Evolutionary conservation across 2,888 invertebrate species (phyloP).

Genomic region (Phoronis australis): DNA sequence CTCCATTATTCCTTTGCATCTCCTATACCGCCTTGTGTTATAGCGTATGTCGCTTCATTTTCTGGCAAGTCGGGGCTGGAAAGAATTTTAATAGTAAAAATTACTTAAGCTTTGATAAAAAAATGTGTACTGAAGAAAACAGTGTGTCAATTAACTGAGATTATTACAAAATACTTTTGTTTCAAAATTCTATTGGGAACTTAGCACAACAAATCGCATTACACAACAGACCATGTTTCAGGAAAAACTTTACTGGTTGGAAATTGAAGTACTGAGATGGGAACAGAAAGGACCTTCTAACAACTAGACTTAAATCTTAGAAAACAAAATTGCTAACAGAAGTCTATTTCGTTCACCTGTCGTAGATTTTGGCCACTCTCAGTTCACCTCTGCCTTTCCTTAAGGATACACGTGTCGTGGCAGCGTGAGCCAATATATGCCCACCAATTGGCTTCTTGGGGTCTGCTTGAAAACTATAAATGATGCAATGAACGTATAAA

Average conservation of each 20-base stretch:
- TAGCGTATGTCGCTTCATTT: conserved; percentile 71
- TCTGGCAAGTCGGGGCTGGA: conserved; percentile 72
- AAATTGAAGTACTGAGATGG: too few species aligned
- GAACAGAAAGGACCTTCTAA: too few species aligned
- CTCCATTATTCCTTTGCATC: conserved; percentile 69
- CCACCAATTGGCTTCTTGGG: conserved; percentile 77
- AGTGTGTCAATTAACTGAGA: not conserved
- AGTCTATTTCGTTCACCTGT: conserved; percentile 60
- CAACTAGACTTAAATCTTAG: too few species aligned
- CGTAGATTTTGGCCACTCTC: conserved; percentile 73
- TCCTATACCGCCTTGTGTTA: conserved; percentile 65
- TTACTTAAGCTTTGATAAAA: not conserved
- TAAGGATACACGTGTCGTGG: conserved; percentile 69
- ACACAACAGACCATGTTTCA: too few species aligned
- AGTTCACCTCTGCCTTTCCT: conserved; percentile 69
- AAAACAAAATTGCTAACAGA: too few species aligned
- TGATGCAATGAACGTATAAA: too few species aligned
- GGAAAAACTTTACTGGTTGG: too few species aligned
- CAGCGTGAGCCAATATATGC: conserved; percentile 75
- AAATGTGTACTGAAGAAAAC: not conserved
- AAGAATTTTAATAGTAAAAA: conserved; percentile 17
- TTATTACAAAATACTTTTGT: too few species aligned
- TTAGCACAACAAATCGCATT: too few species aligned
- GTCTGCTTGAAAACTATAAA: conserved; percentile 60
- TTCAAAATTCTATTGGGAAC: too few species aligned